Evolutionary conservation across 1,140 invertebrate genomes (phyloP).

Genomic region (Macrocentrus cingulum): DNA sequence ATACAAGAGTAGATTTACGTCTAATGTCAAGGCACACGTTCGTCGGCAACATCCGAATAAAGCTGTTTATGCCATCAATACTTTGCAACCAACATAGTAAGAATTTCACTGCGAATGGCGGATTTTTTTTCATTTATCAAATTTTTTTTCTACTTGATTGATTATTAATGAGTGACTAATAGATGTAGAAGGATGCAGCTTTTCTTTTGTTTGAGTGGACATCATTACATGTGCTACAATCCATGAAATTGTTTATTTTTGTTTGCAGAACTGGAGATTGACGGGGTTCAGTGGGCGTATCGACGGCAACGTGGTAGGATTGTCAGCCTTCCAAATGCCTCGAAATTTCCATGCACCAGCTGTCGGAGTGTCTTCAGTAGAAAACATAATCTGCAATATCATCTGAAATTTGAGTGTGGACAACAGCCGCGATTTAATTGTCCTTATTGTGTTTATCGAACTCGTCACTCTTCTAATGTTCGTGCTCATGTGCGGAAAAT

Average conservation of each 20-base stretch:
- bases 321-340: slow-evolving; percentile 13
- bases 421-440: slow-evolving; percentile 64
- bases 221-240: slow-evolving; percentile 19
- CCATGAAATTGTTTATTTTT: slow-evolving; percentile 2
- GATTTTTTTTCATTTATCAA: too few relatives aligned
- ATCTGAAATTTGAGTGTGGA: slow-evolving; percentile 64
- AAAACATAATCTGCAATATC: slow-evolving; percentile 65
- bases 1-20: slow-evolving; percentile 29
- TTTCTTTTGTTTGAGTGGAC: too few relatives aligned
- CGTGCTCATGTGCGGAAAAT: slow-evolving; percentile 50
- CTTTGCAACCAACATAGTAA: slow-evolving; percentile 10
- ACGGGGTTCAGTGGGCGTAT: neutral
- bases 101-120: too few relatives aligned
- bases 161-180: too few relatives aligned
- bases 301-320: slow-evolving; percentile 7
- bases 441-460: slow-evolving; percentile 57
- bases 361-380: slow-evolving; percentile 63
- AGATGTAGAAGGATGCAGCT: too few relatives aligned
- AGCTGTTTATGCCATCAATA: slow-evolving; percentile 31
- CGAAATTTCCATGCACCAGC: slow-evolving; percentile 64
- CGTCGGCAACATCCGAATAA: slow-evolving; percentile 53
- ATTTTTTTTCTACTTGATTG: too few relatives aligned
- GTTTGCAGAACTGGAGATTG: neutral
- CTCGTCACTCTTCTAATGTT: slow-evolving; percentile 57
- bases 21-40: slow-evolving; percentile 30